Conservation (phyloP, 2,888 invertebrate species). For the Bibio marci region DNA sequence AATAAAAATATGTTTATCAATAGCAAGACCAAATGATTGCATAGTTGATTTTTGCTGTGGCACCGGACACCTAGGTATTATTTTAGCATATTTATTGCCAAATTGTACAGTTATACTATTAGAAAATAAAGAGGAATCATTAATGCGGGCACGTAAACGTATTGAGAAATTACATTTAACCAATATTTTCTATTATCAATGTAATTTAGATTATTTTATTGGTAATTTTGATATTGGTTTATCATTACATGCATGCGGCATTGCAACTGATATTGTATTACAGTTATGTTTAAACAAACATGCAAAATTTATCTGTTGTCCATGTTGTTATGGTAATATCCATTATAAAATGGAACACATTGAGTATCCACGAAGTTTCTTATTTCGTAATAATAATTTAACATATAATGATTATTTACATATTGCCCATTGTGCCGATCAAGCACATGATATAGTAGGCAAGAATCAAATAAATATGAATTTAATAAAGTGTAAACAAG, state of each 20-base stretch:
- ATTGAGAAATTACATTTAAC: slow-evolving; percentile 44
- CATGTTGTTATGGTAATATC: slow-evolving; percentile 87
- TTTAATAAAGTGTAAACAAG: slow-evolving; percentile 38
- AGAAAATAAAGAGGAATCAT: slow-evolving; percentile 82
- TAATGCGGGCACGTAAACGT: slow-evolving; percentile 54
- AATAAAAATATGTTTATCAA: slow-evolving; percentile 51
- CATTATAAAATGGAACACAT: slow-evolving; percentile 57
- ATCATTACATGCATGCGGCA: slow-evolving; percentile 85
- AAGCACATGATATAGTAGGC: slow-evolving; percentile 52
- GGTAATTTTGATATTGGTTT: slow-evolving; percentile 71
- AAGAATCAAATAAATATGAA: slow-evolving; percentile 9
- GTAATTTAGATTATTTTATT: slow-evolving; percentile 79
- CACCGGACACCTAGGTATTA: slow-evolving; percentile 80
- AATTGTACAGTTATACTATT: slow-evolving; percentile 61
- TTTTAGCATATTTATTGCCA: slow-evolving; percentile 65
- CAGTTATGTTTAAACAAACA: slow-evolving; percentile 57
- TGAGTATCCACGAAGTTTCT: slow-evolving; percentile 63
- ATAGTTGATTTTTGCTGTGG: slow-evolving; percentile 93
- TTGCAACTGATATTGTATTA: slow-evolving; percentile 83
- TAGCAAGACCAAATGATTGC: slow-evolving; percentile 46
- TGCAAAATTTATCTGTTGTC: slow-evolving; percentile 77
- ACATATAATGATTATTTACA: slow-evolving; percentile 48
- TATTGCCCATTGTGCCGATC: slow-evolving; percentile 82
- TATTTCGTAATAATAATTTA: slow-evolving; percentile 29
- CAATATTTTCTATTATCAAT: slow-evolving; percentile 68